A percentile compares a stretch with the other conserved stretches of the same genome.
phyloP scores from a whole-genome alignment of 2,113 vertebrate species.

The Tetraodon nigroviridis region DNA sequence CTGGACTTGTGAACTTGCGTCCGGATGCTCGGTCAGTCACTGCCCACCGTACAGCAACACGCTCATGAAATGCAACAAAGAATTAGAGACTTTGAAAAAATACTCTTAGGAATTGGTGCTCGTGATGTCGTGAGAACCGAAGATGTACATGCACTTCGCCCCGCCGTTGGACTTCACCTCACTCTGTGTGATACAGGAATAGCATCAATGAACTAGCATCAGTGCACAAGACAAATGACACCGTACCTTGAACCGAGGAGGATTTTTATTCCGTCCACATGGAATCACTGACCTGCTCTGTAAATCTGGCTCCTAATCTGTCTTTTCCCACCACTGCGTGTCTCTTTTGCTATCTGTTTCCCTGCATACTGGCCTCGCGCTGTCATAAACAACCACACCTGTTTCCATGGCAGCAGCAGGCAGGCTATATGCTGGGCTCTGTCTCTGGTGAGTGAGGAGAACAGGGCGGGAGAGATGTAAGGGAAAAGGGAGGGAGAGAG shows the following conservation, averaged over 20 bases:
- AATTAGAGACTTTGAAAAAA: conserved; percentile 20
- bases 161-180: conserved; percentile 37
- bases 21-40: conserved; percentile 29
- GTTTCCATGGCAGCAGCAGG: conserved; percentile 77
- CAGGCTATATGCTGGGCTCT: conserved; percentile 62
- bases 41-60: conserved; percentile 32
- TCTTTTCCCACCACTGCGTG: conserved; percentile 42
- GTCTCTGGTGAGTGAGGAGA: conserved; percentile 67
- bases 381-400: conserved; percentile 79
- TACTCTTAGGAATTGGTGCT: conserved; percentile 31
- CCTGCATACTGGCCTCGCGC: conserved; percentile 63
- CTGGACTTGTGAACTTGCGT: conserved; percentile 68
- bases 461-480: conserved; percentile 43
- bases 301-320: conserved; percentile 56
- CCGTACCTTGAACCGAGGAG: conserved; percentile 56
- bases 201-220: conserved; percentile 50
- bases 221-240: conserved; percentile 42
- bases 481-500: conserved; percentile 40
- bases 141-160: conserved; percentile 53
- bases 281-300: conserved; percentile 58
- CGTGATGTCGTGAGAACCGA: conserved; percentile 26
- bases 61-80: conserved; percentile 28
- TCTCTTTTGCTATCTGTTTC: conserved; percentile 48
- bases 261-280: conserved; percentile 64
- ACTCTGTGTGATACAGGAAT: conserved; percentile 34